Evolutionary conservation across 2,797 vertebrate genomes (phyloP).

Genomic region (Taenioides sp.): DNA sequence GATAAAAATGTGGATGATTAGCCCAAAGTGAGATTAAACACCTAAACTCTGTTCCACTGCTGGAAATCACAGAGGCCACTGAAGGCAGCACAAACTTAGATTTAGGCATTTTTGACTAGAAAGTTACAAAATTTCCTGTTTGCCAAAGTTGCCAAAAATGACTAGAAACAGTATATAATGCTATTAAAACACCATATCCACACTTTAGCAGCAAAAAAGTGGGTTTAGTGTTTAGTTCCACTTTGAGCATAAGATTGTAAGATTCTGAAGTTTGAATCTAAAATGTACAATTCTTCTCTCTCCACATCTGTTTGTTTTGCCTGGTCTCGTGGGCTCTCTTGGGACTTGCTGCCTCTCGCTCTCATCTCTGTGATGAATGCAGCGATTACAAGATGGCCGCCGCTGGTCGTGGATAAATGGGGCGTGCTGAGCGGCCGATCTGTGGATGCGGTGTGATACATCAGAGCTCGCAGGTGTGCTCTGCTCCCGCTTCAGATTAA

Average conservation of each 20-base stretch:
- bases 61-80: too few species aligned
- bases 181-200: too few species aligned
- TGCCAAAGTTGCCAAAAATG: too few species aligned
- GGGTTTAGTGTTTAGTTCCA: too few species aligned
- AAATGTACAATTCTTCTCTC: neutral
- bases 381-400: conserved; percentile 61
- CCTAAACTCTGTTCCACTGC: too few species aligned
- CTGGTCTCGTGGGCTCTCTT: conserved; percentile 33
- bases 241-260: neutral
- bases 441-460: conserved; percentile 42
- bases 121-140: too few species aligned
- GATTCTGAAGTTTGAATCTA: neutral
- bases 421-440: conserved; percentile 48
- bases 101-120: too few species aligned
- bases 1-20: too few species aligned
- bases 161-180: too few species aligned
- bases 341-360: conserved; percentile 43
- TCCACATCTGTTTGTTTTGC: conserved; percentile 32
- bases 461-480: conserved; percentile 62
- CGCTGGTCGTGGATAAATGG: conserved; percentile 59
- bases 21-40: too few species aligned
- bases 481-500: conserved; percentile 57
- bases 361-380: conserved; percentile 63
- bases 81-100: too few species aligned
- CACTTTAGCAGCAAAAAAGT: too few species aligned